Base-by-base conservation (phyloP, 2,888 invertebrate species). In the Lycocerus yunnanus region DNA sequence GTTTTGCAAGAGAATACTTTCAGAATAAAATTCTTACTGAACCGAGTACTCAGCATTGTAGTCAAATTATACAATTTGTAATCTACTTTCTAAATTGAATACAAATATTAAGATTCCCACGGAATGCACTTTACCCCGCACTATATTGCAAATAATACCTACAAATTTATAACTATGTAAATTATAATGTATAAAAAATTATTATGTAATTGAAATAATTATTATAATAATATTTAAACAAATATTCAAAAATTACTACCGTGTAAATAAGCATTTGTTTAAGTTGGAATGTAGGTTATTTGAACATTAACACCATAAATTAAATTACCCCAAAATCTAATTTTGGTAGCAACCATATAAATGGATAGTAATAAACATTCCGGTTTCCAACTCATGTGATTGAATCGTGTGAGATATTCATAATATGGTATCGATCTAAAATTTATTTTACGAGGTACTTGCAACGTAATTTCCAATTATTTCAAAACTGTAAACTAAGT, bases 301-400 rank as follows among this genome's bases (percentile, higher is more conserved):
- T 21, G 66, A 16, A 71, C 71, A 71, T 71, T 66, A 71, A 71
- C 71, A 66, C 59, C 21, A 20, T 71, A 71, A 71, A 71, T 71
- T 71, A 71, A 66, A 71, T 71, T 71, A 66, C 71, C 71, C 21
- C 66, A 20, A 71, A 71, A 71, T 71, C 58, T 71, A 71, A 71
- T 71, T 71, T 71, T 21, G 71, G 71, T 66, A 59, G 66, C 59
- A 71, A 71, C 71, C 61, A 71, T 71, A 58, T 58, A 71, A 71
- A 71, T 71, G 66, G 71, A 59, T 59, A 24, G 71, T 71, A 71
- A 71, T 71, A 66, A 71, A 71, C 71, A 71, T 66, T 71, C 71
- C 71, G 58, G 65, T 66, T 71, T 71, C 66, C 66, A 65, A 59
- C 66, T 66, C 66, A 21, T 59, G 71, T 71, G 71, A 71, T 71